A percentile compares a stretch with the other conserved stretches of the same genome.
Conservation (phyloP, 2,888 invertebrate species). For the Tachina fera region DNA sequence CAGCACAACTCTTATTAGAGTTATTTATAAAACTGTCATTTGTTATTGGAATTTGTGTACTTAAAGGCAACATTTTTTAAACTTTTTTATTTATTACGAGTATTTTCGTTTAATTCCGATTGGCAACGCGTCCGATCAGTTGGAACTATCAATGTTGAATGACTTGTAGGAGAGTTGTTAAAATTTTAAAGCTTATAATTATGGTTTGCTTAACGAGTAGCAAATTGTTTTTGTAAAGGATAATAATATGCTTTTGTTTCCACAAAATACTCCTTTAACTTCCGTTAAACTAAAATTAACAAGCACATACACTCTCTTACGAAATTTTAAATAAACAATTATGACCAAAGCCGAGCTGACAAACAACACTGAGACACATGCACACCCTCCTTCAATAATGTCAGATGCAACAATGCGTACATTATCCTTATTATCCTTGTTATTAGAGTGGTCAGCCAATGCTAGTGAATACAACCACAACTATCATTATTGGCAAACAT, state of each 20-base stretch:
- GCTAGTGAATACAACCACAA: slow-evolving; percentile 39
- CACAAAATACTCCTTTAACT: slow-evolving; percentile 53
- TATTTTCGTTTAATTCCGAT: slow-evolving; percentile 4
- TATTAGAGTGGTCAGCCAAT: slow-evolving; percentile 65
- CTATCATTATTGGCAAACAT: slow-evolving; percentile 39
- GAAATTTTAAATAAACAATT: slow-evolving; percentile 28
- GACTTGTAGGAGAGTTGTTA: slow-evolving; percentile 50
- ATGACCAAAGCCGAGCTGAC: slow-evolving; percentile 48
- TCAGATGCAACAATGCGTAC: slow-evolving; percentile 64
- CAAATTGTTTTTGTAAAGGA: slow-evolving; percentile 32
- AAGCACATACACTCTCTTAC: slow-evolving; percentile 17
- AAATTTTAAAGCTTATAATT: slow-evolving; percentile 26
- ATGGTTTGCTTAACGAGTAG: slow-evolving; percentile 50
- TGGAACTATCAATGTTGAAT: slow-evolving; percentile 47
- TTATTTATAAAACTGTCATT: slow-evolving; percentile 40
- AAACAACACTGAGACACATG: slow-evolving; percentile 47
- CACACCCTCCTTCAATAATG: slow-evolving; percentile 58
- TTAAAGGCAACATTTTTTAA: slow-evolving; percentile 65
- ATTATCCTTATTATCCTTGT: slow-evolving; percentile 70
- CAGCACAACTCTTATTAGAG: slow-evolving; percentile 47
- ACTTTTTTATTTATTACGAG: not conserved
- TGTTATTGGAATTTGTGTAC: slow-evolving; percentile 42
- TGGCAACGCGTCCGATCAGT: slow-evolving; percentile 49
- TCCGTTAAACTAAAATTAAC: slow-evolving; percentile 47
- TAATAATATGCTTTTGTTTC: slow-evolving; percentile 44